Percentiles rank a stretch among this genome's conserved stretches.
phyloP scores from a whole-genome alignment of 2,113 vertebrate genomes.

The Oreotragus oreotragus region DNA sequence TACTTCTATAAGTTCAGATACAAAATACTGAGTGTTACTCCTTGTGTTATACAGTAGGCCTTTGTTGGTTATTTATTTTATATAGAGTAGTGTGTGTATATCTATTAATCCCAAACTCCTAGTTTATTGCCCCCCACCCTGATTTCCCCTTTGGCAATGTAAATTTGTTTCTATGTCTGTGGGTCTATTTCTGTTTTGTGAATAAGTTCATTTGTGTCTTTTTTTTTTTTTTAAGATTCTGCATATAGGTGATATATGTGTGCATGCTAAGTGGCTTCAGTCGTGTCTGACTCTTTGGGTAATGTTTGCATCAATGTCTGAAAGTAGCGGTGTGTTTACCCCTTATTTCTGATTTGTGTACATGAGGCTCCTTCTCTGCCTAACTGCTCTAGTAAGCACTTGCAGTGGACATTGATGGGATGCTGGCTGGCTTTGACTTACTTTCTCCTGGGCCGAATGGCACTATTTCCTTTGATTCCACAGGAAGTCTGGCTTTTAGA shows the following conservation, averaged over 20 bases:
- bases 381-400: not conserved
- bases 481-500: not conserved
- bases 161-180: not conserved
- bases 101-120: not conserved
- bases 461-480: not conserved
- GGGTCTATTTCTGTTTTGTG: not conserved
- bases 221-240: not conserved
- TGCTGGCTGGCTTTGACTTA: too few relatives aligned
- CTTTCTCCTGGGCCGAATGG: not conserved
- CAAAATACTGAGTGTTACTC: not conserved
- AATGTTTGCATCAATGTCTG: too few relatives aligned
- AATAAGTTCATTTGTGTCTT: not conserved
- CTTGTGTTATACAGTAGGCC: not conserved
- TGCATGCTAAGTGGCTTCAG: not conserved
- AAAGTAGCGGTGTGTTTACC: not conserved
- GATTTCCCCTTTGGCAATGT: not conserved
- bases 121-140: not conserved
- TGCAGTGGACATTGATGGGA: too few relatives aligned
- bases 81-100: not conserved
- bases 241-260: not conserved
- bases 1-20: not conserved
- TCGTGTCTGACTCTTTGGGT: too few relatives aligned
- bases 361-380: not conserved
- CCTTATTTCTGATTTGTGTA: not conserved
- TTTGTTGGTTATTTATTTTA: not conserved